Conservation (phyloP, 2,113 vertebrate species). For the Bos javanicus region DNA sequence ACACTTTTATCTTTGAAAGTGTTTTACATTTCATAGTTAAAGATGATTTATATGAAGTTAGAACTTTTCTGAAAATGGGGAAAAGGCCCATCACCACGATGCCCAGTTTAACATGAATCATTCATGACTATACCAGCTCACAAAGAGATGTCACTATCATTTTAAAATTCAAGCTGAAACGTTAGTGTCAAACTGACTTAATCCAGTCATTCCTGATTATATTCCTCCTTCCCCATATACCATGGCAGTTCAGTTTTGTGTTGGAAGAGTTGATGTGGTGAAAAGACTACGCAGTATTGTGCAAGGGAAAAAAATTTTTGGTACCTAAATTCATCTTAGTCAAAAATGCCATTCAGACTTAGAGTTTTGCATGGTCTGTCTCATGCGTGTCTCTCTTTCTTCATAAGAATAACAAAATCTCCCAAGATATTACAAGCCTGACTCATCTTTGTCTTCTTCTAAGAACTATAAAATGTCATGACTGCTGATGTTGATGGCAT, state of each 20-base stretch:
- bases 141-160: background rate
- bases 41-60: constrained; percentile 39
- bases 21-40: constrained; percentile 50
- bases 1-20: background rate
- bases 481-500: background rate
- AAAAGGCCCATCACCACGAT: background rate
- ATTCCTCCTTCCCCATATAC: background rate
- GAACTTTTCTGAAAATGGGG: constrained; percentile 26
- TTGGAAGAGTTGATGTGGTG: background rate
- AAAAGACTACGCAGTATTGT: background rate
- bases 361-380: background rate
- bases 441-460: background rate
- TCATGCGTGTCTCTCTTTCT: background rate
- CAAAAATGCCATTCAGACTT: background rate
- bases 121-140: background rate
- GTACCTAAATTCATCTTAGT: background rate
- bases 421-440: background rate
- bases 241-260: background rate
- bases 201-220: background rate
- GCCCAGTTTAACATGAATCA: background rate
- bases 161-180: constrained; percentile 9
- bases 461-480: background rate
- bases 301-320: background rate
- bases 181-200: background rate
- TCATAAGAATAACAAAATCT: background rate